A percentile compares a stretch with the other conserved stretches of the same genome.
Evolutionary conservation across 2,797 vertebrate genomes (phyloP).

Genomic region (Trematomus bernacchii): DNA sequence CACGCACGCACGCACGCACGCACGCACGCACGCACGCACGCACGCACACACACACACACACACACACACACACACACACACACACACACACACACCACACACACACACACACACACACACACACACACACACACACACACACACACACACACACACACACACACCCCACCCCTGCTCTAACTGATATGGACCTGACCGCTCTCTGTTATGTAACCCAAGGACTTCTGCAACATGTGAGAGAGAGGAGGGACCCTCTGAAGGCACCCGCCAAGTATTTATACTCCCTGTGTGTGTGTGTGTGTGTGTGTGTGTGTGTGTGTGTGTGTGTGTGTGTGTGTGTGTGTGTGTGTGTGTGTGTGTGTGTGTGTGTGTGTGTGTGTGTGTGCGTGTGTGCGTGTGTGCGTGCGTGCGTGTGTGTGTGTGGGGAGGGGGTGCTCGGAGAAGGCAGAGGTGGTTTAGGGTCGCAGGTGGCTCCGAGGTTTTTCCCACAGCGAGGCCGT

Average conservation of each 20-base stretch:
- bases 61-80: background rate
- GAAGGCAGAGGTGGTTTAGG: constrained; percentile 61
- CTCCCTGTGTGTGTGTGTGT: background rate
- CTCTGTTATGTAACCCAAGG: constrained; percentile 65
- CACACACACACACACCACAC: constrained; percentile 3
- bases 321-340: no score
- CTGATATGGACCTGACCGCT: constrained; percentile 35
- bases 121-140: background rate
- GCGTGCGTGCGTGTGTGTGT: no score
- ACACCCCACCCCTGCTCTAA: constrained; percentile 25
- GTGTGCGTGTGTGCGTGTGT: no score
- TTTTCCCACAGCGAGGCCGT: constrained; percentile 72
- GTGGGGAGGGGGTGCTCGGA: constrained; percentile 43
- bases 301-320: no score
- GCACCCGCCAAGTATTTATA: constrained; percentile 46
- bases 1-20: constrained; percentile 12
- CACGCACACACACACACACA: constrained; percentile 4
- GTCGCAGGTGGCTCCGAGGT: constrained; percentile 50
- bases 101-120: constrained; percentile 1
- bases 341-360: no score
- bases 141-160: no score
- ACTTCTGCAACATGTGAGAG: constrained; percentile 53
- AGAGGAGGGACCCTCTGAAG: constrained; percentile 26
- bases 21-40: constrained; percentile 7
- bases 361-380: background rate